Base-by-base conservation (phyloP, 2,888 invertebrate species). In the Heliconius charithonia region DNA sequence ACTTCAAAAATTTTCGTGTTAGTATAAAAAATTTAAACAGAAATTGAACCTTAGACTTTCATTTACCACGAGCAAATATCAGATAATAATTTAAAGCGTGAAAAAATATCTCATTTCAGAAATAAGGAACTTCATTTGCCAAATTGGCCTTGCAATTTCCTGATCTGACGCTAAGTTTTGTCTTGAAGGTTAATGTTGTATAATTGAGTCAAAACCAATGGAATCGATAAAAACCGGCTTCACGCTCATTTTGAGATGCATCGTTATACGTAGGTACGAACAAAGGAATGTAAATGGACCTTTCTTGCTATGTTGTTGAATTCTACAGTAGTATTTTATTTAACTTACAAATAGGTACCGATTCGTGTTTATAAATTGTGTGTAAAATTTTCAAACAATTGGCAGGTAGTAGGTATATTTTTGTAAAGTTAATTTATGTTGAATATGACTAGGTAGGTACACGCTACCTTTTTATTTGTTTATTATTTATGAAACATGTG, bases 201-300 rank as follows among this genome's bases (percentile, higher is more conserved):
- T 65, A 74, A 74, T 74, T 45, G 74, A 74, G 72, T 72, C 59
- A 29, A 74, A 63, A 63, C 41, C 63, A 29, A 74, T 32, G 25
- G 45, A 65, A 41, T 63, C 74, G 74, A 74, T 74, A 74, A 74
- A 74, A 74, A 74, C 74, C 63, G 62, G 63, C 41, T 74, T 63
- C 41, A 74, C 74, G 63, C 63, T 62, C 62, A 63, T 65, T 62
- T 63, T 63, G 63, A 74, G 74, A 65, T 74, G 63, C 63, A 65
- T 37, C 74, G 63, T 74, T 62, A 45, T 71, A 29, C 45, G 71
- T n/a, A n/a, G n/a, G n/a, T 56, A 22, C 41, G 62, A 25, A 74
- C 62, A 63, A 74, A 63, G 74, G 62, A 74, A 63, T 41, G 45
- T 37, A n/a, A 25, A 9, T 9, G 56, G 25, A 59, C 32, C n/a